Evolutionary conservation across 2,797 vertebrate genomes (phyloP), one percentile per base, ranked within the genome.

Genomic region (Acipenser transmontanus): DNA sequence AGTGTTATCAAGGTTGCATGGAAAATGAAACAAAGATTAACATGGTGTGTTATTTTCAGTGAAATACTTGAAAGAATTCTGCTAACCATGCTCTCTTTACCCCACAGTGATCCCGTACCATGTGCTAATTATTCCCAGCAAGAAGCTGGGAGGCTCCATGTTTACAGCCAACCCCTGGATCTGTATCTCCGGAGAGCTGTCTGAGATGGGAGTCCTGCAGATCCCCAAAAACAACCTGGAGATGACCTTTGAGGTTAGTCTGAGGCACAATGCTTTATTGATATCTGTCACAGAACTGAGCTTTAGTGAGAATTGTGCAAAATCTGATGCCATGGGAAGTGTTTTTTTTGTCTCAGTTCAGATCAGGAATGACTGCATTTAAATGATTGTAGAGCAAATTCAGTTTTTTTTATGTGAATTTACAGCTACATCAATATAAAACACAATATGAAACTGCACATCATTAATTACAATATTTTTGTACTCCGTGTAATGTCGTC

Each of bases 101-200:
- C 71, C 66, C 66, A 64, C 89, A 99, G 97, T 98, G 93, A 98
- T 99, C 76, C 97, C 97, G 0, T 99, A 99, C 80, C 96, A 98
- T 64, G 95, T 98, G 80, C 84, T 98, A 76, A 94, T 96, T 51
- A 85, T 96, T 78, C 88, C 96, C 50, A 98, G 97, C 85, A 99
- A 98, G 91, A 99, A 98, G 74, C 88, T 99, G 1, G 93, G 95
- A 1, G 97, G 96, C 70, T 99, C 97, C 71, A 98, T 99, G 96
- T 99, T 98, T 80, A 99, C 97, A 7, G 95, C 97, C 72, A 99
- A 98, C 78, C 96, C 97, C 14, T 99, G 97, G 97, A 94, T 99
- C 70, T 99, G 97, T 76, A 95, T 99, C 66, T 96, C 96, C 0
- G 97, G 97, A 71, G 97, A 99, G 69, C 81, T 98, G 73, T 92